Percentiles rank a stretch among this genome's conserved stretches.
phyloP scores from a whole-genome alignment of 1,140 invertebrate genomes.

The Tetramorium parvispinum region DNA sequence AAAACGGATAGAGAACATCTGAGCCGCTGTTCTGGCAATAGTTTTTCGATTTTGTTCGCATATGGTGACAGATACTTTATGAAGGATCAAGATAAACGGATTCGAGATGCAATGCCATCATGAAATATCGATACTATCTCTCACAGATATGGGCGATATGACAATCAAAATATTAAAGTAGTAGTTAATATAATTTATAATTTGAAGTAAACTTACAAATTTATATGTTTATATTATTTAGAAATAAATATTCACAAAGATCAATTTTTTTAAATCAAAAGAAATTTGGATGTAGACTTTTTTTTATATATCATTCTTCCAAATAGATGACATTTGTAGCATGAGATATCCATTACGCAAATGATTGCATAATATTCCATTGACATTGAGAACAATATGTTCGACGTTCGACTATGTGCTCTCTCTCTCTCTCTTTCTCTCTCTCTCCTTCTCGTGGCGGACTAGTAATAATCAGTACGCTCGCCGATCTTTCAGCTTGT shows the following conservation, averaged over 20 bases:
- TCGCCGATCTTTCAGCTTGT: conserved; percentile 23
- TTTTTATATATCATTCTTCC: background rate
- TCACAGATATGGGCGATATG: too few species aligned
- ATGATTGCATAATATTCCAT: background rate
- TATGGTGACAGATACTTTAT: conserved; percentile 58
- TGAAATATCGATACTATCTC: conserved; percentile 7
- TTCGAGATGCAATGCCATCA: conserved; percentile 44
- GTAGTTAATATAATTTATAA: too few species aligned
- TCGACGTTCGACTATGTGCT: background rate
- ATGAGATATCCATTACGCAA: background rate
- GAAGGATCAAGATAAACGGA: conserved; percentile 62
- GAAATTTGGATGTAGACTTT: background rate
- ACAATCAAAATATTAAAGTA: too few species aligned
- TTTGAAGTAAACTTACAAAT: background rate
- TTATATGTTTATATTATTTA: background rate
- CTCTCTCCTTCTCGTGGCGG: background rate
- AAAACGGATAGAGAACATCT: conserved; percentile 49
- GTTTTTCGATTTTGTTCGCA: conserved; percentile 62
- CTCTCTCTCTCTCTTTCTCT: background rate
- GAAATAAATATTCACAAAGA: background rate
- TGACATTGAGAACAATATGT: conserved; percentile 20
- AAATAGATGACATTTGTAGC: too few species aligned
- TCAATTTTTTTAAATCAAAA: background rate
- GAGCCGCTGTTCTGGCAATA: conserved; percentile 47
- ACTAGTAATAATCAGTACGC: conserved; percentile 1